These are phyloP conservation scores for Caenorhabditis wallacei DNA, from an alignment of 2,888 invertebrate genomes.

Conservation along the genomic window DNA sequence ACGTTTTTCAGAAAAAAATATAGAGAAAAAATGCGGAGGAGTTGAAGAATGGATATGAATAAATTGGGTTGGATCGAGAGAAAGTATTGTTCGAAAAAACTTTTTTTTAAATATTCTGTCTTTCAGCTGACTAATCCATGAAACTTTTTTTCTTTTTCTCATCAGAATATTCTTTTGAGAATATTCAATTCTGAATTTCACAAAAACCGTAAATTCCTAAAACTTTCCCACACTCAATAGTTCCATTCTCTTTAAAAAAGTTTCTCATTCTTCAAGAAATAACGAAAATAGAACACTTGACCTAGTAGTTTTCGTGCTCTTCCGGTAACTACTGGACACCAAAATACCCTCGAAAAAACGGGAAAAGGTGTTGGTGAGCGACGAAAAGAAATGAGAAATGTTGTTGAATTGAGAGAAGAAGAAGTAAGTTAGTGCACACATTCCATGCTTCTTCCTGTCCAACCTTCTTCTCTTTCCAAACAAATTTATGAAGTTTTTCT, in stretches of 20 bases:
- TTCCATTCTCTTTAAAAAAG: no score
- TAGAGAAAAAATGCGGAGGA: constrained; percentile 21
- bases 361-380: constrained; percentile 14
- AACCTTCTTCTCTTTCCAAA: not conserved
- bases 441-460: constrained; percentile 30
- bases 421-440: constrained; percentile 25
- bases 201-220: not conserved
- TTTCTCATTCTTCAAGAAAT: not conserved
- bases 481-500: constrained; percentile 41
- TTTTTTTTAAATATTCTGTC: no score
- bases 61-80: constrained; percentile 23
- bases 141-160: no score
- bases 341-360: constrained; percentile 2
- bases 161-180: no score
- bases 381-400: no score
- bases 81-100: constrained; percentile 17
- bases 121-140: no score
- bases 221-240: not conserved
- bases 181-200: not conserved
- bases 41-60: constrained; percentile 13
- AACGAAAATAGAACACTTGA: constrained; percentile 15
- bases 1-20: constrained; percentile 16
- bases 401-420: not conserved
- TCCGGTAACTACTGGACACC: constrained; percentile 9
- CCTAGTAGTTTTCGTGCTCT: constrained; percentile 9